A percentile compares a stretch with the other conserved stretches of the same genome.
Conservation (phyloP, 2,888 invertebrate genomes). For the Onchidella celtica region DNA sequence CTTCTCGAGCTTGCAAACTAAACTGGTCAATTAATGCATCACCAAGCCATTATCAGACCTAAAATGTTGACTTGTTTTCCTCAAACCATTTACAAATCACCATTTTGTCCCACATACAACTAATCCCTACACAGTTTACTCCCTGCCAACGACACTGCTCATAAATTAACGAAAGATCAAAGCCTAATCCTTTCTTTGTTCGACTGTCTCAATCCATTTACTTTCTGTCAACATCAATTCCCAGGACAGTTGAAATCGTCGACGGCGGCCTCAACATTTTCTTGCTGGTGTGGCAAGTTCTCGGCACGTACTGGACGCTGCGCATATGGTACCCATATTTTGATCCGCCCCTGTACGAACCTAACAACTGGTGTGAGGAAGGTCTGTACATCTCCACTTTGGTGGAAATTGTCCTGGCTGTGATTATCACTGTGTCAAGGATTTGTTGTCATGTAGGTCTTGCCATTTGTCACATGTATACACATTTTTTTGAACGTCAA, state of each 20-base stretch:
- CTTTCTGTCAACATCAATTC: too few species aligned
- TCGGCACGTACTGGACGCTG: conserved; percentile 90
- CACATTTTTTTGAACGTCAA: not conserved
- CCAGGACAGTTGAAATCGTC: not conserved
- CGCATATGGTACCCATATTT: conserved; percentile 89
- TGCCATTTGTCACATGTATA: not conserved
- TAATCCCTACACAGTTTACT: too few species aligned
- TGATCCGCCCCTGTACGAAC: conserved; percentile 86
- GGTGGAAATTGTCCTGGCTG: not conserved
- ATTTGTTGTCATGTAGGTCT: not conserved
- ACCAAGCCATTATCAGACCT: too few species aligned
- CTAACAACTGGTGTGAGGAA: conserved; percentile 89
- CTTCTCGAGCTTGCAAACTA: too few species aligned
- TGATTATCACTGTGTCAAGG: not conserved
- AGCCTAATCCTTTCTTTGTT: too few species aligned
- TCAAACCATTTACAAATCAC: too few species aligned
- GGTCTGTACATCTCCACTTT: conserved; percentile 87
- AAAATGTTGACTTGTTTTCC: too few species aligned
- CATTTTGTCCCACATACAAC: too few species aligned
- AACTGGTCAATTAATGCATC: too few species aligned
- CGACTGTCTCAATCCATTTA: too few species aligned
- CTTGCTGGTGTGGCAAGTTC: conserved; percentile 87
- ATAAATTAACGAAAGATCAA: too few species aligned
- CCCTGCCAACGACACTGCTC: too few species aligned
- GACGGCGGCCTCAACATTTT: conserved; percentile 84